Conservation (phyloP, 2,797 vertebrate species). For the Rousettus madagascariensis region DNA sequence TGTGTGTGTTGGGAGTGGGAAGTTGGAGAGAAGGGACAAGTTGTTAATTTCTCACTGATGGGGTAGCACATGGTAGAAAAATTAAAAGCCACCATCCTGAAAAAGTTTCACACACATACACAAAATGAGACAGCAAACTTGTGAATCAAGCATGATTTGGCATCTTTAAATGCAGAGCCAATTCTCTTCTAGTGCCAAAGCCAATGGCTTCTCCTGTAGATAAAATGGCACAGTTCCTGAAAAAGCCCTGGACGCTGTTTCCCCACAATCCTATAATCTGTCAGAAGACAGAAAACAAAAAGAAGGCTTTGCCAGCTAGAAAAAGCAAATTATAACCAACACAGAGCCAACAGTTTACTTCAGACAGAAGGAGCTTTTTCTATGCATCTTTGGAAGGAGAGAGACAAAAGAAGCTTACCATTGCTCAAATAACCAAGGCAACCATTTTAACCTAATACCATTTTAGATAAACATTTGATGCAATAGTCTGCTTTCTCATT, state of each 20-base stretch:
- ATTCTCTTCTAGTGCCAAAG: constrained; percentile 69
- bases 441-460: constrained; percentile 69
- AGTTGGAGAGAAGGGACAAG: constrained; percentile 59
- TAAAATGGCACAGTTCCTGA: constrained; percentile 75
- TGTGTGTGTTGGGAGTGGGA: not conserved
- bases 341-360: constrained; percentile 72
- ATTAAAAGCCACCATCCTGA: constrained; percentile 71
- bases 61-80: constrained; percentile 68
- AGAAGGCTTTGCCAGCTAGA: constrained; percentile 69
- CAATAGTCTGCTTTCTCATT: constrained; percentile 52
- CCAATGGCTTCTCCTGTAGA: constrained; percentile 68
- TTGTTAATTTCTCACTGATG: constrained; percentile 47
- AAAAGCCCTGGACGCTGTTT: constrained; percentile 78
- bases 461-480: constrained; percentile 45
- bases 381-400: constrained; percentile 61
- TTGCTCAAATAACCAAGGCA: constrained; percentile 66
- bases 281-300: constrained; percentile 77
- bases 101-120: constrained; percentile 73
- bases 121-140: constrained; percentile 70
- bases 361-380: constrained; percentile 71
- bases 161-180: constrained; percentile 74
- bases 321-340: constrained; percentile 76
- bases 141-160: constrained; percentile 71
- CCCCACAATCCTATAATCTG: constrained; percentile 77
- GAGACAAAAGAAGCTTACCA: constrained; percentile 69